phyloP scores from a whole-genome alignment of 2,113 vertebrate species.

The Typhlomys cinereus region DNA sequence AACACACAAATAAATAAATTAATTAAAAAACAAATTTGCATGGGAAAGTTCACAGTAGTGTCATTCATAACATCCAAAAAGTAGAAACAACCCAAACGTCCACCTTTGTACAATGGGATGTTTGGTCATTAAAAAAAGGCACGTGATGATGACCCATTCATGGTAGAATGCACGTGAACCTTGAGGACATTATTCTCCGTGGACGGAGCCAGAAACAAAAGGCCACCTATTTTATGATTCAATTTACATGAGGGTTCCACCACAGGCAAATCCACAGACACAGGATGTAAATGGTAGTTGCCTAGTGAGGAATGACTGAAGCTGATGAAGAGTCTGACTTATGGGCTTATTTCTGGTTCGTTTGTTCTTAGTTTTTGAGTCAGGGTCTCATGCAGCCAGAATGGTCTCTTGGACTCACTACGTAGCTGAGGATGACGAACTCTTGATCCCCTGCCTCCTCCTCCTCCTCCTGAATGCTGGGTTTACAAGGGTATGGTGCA shows the following conservation, averaged over 20 bases:
- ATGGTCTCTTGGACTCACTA: neutral
- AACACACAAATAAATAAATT: no score
- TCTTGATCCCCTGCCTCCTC: neutral
- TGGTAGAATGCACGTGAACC: neutral
- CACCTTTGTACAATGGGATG: neutral
- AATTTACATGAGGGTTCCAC: neutral
- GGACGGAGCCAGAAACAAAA: conserved; percentile 3
- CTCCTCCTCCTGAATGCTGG: neutral
- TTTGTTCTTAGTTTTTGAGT: neutral
- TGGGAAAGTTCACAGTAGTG: neutral
- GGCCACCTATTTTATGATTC: neutral
- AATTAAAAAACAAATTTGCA: no score
- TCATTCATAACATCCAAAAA: neutral
- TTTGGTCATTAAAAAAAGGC: neutral
- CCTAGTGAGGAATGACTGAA: neutral
- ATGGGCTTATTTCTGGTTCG: neutral
- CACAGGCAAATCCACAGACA: conserved; percentile 24
- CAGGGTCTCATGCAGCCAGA: neutral
- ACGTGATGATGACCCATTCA: neutral
- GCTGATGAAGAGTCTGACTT: neutral
- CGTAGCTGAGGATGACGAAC: neutral
- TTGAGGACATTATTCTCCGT: neutral
- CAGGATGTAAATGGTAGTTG: neutral
- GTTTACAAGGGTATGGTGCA: neutral
- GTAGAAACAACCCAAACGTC: neutral